Percentiles rank a stretch among this genome's conserved stretches.
These are phyloP conservation scores for Aleadryas rufinucha DNA, from an alignment of 2,113 vertebrate genomes.

Conservation along the genomic window DNA sequence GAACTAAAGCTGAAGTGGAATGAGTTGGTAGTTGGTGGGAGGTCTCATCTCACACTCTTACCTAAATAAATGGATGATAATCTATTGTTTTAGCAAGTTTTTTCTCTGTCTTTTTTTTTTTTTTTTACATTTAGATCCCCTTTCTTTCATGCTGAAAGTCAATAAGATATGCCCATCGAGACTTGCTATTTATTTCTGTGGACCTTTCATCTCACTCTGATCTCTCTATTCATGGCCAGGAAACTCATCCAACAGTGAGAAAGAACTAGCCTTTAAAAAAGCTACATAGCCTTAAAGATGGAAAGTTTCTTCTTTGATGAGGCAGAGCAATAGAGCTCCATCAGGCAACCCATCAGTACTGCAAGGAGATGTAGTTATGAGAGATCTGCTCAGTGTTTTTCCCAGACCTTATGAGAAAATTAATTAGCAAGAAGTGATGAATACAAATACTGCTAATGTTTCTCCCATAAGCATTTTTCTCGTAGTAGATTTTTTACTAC, in stretches of 20 bases:
- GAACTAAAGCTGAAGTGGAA: background rate
- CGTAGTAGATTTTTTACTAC: background rate
- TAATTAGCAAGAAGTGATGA: background rate
- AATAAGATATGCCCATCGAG: background rate
- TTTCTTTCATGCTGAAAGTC: background rate
- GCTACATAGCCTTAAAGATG: background rate
- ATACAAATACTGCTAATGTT: background rate
- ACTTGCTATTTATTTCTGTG: background rate
- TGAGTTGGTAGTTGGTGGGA: background rate
- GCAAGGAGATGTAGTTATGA: background rate
- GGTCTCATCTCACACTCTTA: background rate
- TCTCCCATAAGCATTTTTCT: background rate
- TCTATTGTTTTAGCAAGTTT: background rate
- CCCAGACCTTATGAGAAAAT: background rate
- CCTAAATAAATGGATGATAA: background rate
- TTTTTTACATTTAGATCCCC: background rate
- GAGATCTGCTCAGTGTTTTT: background rate
- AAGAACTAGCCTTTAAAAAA: background rate
- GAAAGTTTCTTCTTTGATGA: background rate
- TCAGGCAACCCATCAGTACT: background rate
- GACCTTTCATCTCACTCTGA: background rate
- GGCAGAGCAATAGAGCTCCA: background rate
- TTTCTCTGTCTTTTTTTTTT: background rate
- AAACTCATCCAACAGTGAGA: background rate
- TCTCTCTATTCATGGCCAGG: background rate